phyloP scores from a whole-genome alignment of 2,888 invertebrate species.

The Euspilapteryx auroguttella region DNA sequence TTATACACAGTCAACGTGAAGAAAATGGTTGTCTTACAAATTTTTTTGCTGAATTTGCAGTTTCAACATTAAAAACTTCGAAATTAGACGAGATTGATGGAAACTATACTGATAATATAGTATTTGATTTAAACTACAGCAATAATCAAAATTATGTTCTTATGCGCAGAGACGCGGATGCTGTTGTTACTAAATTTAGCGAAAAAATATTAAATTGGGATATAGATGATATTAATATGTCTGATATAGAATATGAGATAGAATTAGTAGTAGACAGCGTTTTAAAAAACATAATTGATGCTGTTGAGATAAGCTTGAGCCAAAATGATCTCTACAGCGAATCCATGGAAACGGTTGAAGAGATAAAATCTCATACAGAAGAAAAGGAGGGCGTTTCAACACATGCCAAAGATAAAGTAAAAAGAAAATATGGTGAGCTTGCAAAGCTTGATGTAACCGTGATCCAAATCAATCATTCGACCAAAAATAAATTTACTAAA shows the following conservation, averaged over 20 bases:
- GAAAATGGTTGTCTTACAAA: conserved; percentile 35
- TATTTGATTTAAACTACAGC: conserved; percentile 61
- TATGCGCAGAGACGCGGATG: conserved; percentile 27
- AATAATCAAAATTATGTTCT: conserved; percentile 60
- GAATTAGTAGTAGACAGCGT: conserved; percentile 38
- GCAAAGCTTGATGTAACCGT: conserved; percentile 67
- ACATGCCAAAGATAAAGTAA: conserved; percentile 37
- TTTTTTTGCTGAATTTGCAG: conserved; percentile 59
- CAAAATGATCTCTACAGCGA: conserved; percentile 47
- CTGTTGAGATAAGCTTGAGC: conserved; percentile 63
- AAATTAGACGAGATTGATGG: conserved; percentile 6
- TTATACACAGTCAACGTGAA: conserved; percentile 32
- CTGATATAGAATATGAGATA: no score
- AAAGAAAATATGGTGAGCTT: conserved; percentile 50
- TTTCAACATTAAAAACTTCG: conserved; percentile 37
- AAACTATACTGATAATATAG: conserved; percentile 21
- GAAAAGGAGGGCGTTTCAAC: no score
- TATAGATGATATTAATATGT: conserved; percentile 10
- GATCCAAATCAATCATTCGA: conserved; percentile 44
- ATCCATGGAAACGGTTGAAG: conserved; percentile 24
- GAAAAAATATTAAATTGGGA: conserved; percentile 8
- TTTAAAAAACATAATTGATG: conserved; percentile 54
- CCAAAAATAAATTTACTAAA: conserved; percentile 8
- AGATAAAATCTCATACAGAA: no score
- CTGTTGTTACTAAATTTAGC: conserved; percentile 14